These are phyloP conservation scores for Eristalinus sepulchralis DNA, from an alignment of 2,888 invertebrate genomes.

Conservation along the genomic window DNA sequence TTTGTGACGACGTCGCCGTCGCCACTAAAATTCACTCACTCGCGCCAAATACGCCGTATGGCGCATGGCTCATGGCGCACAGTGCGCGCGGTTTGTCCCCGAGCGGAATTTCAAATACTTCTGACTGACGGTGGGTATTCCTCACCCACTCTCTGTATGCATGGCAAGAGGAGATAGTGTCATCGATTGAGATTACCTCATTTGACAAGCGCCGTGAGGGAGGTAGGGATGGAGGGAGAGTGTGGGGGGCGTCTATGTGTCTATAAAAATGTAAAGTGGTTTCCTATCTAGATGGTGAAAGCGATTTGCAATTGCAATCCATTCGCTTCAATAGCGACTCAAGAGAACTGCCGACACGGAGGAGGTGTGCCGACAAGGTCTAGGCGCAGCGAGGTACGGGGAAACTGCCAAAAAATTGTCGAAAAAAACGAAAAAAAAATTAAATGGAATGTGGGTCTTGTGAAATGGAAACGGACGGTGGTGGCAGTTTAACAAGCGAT, in stretches of 20 bases:
- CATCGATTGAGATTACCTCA: slow-evolving; percentile 1
- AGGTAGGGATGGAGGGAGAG: too few species aligned
- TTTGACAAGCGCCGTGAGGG: too few species aligned
- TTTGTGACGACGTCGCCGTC: not conserved
- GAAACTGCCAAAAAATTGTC: not conserved
- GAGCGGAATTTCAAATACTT: slow-evolving; percentile 2
- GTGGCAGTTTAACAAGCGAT: not conserved
- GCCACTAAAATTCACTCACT: slow-evolving; percentile 13
- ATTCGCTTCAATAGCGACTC: not conserved
- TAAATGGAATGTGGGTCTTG: not conserved
- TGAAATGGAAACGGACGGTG: not conserved
- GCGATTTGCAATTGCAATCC: not conserved
- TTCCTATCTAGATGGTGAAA: not conserved
- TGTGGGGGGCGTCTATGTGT: too few species aligned
- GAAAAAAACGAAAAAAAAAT: not conserved
- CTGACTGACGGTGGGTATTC: not conserved
- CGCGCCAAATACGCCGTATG: not conserved
- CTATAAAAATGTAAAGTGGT: not conserved
- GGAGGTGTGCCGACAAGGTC: too few species aligned
- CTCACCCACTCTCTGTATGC: not conserved
- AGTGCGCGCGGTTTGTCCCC: not conserved
- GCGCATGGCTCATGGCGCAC: not conserved
- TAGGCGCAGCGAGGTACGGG: not conserved
- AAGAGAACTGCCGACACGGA: too few species aligned
- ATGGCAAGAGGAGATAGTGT: slow-evolving; percentile 8